phyloP scores from a whole-genome alignment of 92 coral and sea anemone genomes.

The Porites divaricata region DNA sequence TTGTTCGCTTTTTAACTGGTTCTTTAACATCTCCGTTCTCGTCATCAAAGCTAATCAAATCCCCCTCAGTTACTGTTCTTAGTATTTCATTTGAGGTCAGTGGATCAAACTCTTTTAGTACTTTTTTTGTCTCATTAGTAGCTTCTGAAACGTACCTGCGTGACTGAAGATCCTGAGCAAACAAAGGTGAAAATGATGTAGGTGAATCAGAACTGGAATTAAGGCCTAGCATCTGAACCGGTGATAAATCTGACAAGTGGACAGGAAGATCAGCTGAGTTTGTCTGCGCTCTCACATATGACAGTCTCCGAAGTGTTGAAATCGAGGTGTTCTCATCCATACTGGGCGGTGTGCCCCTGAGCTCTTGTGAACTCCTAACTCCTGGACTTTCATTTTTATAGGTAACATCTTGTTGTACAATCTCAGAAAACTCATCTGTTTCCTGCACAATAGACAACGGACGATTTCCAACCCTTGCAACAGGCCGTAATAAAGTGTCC shows the following conservation, averaged over 20 bases:
- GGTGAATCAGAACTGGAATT: constrained; percentile 32
- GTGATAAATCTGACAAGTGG: constrained; percentile 36
- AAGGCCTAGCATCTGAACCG: not conserved
- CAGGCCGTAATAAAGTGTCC: constrained; percentile 6
- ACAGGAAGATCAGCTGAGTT: constrained; percentile 62
- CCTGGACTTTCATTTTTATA: constrained; percentile 21
- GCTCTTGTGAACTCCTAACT: constrained; percentile 46
- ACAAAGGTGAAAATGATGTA: not conserved
- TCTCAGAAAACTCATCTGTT: constrained; percentile 62
- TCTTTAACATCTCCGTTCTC: constrained; percentile 45
- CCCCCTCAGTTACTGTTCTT: constrained; percentile 52
- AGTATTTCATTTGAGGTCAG: constrained; percentile 36
- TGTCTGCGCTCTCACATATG: constrained; percentile 92
- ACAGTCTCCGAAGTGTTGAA: constrained; percentile 83
- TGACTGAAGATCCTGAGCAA: constrained; percentile 3
- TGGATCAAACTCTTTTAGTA: constrained; percentile 44
- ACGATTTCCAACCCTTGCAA: constrained; percentile 45
- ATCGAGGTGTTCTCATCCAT: constrained; percentile 44
- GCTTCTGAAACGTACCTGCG: not conserved
- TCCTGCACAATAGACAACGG: constrained; percentile 85
- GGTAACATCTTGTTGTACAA: constrained; percentile 36
- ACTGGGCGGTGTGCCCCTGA: constrained; percentile 44
- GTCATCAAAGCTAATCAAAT: constrained; percentile 77
- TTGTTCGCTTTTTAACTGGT: constrained; percentile 72
- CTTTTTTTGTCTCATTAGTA: constrained; percentile 15